Base-by-base conservation (phyloP, 2,888 invertebrate genomes). In the Stratiomys singularior region DNA sequence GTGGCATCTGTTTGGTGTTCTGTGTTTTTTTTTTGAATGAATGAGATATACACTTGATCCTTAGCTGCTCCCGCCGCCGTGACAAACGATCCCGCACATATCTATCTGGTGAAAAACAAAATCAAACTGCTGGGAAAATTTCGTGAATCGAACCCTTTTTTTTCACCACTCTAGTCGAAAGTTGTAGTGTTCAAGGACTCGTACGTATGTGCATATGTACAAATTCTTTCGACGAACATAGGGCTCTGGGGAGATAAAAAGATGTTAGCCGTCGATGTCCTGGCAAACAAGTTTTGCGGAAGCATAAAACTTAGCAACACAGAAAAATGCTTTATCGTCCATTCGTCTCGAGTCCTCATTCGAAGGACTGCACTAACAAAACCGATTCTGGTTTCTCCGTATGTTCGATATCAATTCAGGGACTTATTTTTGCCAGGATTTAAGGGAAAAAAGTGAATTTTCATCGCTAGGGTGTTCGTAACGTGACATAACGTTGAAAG, bases 231-330 rank as follows among this genome's bases (percentile, higher is more conserved):
- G 28, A 63, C 63, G 1, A 74, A 74, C 60, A 74, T 74, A 18
- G 37, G 58, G 56, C 74, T 44, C 58, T 74, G 30, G 58, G 60
- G 58, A 74, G n/a, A 30, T 69, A 47, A 69, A 69, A 69, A 46
- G 69, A 69, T 69, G 69, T 47, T 69, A 37, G 37, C 9, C 69
- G 46, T 15, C 25, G 27, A 47, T 47, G 46, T 23, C 37, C 21
- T 47, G 21, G 23, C 74, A 72, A 44, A 58, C 60, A 74, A 74
- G 27, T 74, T 74, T 72, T 74, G 30, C 60, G 74, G 58, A 58
- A 74, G 74, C 58, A 60, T 74, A 74, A 74, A 74, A 58, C 58
- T 74, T 58, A 74, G 60, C 74, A 52, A 58, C 13, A 74, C 58
- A 74, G 74, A 58, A 60, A 58, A 74, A 74, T 58, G 74, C 60